A percentile compares a stretch with the other conserved stretches of the same genome.
Evolutionary conservation across 2,888 invertebrate genomes (phyloP).

Genomic region (Synanthedon myopaeformis): DNA sequence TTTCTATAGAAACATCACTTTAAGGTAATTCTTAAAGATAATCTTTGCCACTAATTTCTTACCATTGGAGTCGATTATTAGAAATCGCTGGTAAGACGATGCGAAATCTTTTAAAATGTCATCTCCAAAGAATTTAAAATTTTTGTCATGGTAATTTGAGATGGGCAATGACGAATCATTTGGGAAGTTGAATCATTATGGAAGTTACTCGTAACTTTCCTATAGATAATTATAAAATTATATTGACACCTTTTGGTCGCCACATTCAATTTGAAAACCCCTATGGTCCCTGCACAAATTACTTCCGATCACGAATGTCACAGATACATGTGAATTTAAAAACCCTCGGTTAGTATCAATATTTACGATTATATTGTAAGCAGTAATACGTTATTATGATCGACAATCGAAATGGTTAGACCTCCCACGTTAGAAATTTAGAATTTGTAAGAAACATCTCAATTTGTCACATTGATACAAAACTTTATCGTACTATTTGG

Average conservation of each 20-base stretch:
- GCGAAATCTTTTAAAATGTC: no score
- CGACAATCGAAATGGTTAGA: conserved; percentile 30
- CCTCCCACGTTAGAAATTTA: conserved; percentile 41
- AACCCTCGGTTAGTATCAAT: conserved; percentile 7
- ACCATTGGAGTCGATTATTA: no score
- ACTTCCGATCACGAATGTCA: conserved; percentile 46
- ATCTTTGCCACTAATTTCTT: no score
- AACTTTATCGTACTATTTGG: conserved; percentile 33
- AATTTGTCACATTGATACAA: conserved; percentile 50
- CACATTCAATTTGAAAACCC: neutral
- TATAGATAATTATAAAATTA: neutral
- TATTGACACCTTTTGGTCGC: conserved; percentile 17
- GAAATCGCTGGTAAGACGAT: no score
- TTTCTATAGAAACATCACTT: no score
- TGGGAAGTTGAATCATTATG: no score
- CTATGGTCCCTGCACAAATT: conserved; percentile 18
- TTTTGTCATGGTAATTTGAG: no score
- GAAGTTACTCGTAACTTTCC: no score
- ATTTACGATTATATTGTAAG: conserved; percentile 12
- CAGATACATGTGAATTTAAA: conserved; percentile 5
- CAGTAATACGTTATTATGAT: conserved; percentile 27
- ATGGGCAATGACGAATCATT: no score
- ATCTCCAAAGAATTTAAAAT: no score
- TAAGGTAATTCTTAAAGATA: no score
- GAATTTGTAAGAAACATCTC: conserved; percentile 20